Conservation (phyloP, 2,113 vertebrate genomes). For the Pedetes capensis region DNA sequence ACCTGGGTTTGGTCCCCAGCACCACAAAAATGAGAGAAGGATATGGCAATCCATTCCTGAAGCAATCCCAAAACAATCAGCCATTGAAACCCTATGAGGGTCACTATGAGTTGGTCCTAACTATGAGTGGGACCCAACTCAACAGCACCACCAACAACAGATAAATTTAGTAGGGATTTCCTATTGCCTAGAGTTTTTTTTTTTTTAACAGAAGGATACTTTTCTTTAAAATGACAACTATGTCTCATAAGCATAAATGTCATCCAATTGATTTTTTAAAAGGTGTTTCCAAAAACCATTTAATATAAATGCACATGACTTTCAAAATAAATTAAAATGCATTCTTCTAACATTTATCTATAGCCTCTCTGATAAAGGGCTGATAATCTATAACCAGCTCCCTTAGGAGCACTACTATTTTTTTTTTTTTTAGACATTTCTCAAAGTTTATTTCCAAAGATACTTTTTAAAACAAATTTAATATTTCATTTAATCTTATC, state of each 20-base stretch:
- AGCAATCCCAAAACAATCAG: too few species aligned
- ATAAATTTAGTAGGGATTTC: conserved; percentile 8
- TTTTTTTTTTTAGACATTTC: not conserved
- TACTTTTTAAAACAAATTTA: not conserved
- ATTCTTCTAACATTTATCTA: not conserved
- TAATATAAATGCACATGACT: conserved; percentile 24
- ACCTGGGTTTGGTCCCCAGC: too few species aligned
- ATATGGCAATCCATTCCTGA: too few species aligned
- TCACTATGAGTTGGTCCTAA: too few species aligned
- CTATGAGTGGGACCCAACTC: too few species aligned
- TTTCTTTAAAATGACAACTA: conserved; percentile 45
- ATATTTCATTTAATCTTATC: not conserved
- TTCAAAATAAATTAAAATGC: conserved; percentile 19
- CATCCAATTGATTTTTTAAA: conserved; percentile 43
- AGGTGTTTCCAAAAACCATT: conserved; percentile 54
- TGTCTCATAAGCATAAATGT: not conserved
- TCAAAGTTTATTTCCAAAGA: not conserved
- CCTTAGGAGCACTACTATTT: conserved; percentile 20
- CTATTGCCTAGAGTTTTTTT: not conserved
- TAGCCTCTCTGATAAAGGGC: not conserved
- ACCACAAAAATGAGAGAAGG: too few species aligned
- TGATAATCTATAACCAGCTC: not conserved
- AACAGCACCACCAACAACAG: too few species aligned
- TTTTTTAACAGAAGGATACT: not conserved
- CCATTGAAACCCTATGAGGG: too few species aligned